These are phyloP conservation scores for Pandemis corylana DNA, from an alignment of 2,888 invertebrate species.

Conservation along the genomic window DNA sequence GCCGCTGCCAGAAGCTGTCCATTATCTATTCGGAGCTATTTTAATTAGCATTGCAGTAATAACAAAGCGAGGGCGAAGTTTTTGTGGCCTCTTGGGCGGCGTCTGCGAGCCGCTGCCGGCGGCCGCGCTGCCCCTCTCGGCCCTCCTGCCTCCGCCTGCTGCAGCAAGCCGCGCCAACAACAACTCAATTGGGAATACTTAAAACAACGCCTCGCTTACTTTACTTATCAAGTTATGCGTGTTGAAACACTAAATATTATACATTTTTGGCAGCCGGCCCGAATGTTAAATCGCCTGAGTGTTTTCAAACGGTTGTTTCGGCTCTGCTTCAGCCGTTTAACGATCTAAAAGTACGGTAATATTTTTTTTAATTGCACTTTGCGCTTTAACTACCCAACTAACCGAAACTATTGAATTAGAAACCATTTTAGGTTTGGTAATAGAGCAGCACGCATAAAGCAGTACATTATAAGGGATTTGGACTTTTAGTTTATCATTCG, in stretches of 20 bases:
- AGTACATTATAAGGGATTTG: neutral
- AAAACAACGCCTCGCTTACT: conserved; percentile 70
- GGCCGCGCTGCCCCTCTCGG: conserved; percentile 51
- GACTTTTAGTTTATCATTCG: neutral
- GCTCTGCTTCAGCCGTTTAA: conserved; percentile 35
- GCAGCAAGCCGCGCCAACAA: conserved; percentile 48
- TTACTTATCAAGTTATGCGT: conserved; percentile 65
- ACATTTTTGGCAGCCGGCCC: conserved; percentile 55
- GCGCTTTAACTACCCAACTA: conserved; percentile 17
- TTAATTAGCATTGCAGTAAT: conserved; percentile 82
- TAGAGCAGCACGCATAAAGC: neutral
- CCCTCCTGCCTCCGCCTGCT: conserved; percentile 50
- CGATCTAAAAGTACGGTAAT: conserved; percentile 21
- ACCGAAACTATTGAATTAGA: conserved; percentile 6
- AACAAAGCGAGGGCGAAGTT: conserved; percentile 78
- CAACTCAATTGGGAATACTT: conserved; percentile 68
- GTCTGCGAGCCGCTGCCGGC: conserved; percentile 61
- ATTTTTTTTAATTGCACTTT: conserved; percentile 28
- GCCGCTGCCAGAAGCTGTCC: conserved; percentile 78
- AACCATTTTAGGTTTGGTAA: neutral
- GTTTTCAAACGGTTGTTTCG: conserved; percentile 38
- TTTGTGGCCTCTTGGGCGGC: conserved; percentile 75
- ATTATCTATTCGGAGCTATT: conserved; percentile 83
- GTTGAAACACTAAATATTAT: conserved; percentile 65
- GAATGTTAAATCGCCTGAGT: conserved; percentile 48